These are phyloP conservation scores for Loris lydekkerianus DNA, from an alignment of 2,797 vertebrate genomes.

Conservation along the genomic window DNA sequence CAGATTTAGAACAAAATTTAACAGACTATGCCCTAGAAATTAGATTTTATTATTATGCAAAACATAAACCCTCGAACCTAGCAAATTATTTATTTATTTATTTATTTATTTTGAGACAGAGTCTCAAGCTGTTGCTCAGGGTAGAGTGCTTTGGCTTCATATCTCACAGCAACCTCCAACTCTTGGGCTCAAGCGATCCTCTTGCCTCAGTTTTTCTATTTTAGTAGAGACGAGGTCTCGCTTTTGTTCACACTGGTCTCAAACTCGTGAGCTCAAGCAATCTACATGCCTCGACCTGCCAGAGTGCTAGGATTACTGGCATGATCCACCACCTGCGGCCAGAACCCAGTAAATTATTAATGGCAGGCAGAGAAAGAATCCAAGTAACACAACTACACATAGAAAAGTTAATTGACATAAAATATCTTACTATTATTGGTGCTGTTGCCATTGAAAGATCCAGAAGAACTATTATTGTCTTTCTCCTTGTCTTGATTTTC, in stretches of 20 bases:
- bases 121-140: too few species aligned
- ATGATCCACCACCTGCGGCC: too few species aligned
- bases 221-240: too few species aligned
- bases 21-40: constrained; percentile 12
- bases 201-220: too few species aligned
- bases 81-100: neutral
- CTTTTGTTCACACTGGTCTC: too few species aligned
- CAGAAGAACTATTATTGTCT: constrained; percentile 92
- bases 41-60: neutral
- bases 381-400: neutral
- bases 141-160: too few species aligned
- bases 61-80: constrained; percentile 22
- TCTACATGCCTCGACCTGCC: too few species aligned
- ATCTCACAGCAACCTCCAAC: too few species aligned
- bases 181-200: too few species aligned
- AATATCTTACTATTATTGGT: constrained; percentile 97
- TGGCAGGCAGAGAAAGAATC: neutral
- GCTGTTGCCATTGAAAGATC: constrained; percentile 95
- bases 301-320: too few species aligned
- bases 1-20: constrained; percentile 11
- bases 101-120: too few species aligned
- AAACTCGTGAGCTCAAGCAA: too few species aligned
- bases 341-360: neutral
- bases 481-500: constrained; percentile 99
- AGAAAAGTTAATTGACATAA: constrained; percentile 31